phyloP scores from a whole-genome alignment of 2,888 invertebrate genomes.

The Catocala sponsa region DNA sequence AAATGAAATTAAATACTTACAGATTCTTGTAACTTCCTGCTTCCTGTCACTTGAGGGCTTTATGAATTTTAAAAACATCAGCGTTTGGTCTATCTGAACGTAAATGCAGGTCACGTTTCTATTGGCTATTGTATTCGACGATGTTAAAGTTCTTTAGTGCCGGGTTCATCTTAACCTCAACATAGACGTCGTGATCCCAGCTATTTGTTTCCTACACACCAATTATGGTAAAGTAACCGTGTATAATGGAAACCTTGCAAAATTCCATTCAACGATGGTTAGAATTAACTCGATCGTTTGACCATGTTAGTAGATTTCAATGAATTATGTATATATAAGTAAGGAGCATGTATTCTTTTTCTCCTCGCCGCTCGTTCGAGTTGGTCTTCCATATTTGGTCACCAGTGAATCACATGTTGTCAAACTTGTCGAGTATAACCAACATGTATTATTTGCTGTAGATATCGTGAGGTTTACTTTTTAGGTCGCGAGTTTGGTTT shows the following conservation, averaged over 20 bases:
- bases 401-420: constrained; percentile 68
- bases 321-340: constrained; percentile 68
- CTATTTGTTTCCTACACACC: constrained; percentile 70
- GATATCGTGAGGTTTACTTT: constrained; percentile 30
- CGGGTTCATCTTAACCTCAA: constrained; percentile 30
- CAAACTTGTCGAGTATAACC: constrained; percentile 52
- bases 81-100: constrained; percentile 37
- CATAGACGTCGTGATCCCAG: constrained; percentile 41
- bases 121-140: constrained; percentile 39
- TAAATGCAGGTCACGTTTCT: constrained; percentile 56
- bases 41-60: constrained; percentile 55
- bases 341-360: constrained; percentile 64
- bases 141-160: constrained; percentile 29
- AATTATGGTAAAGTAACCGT: constrained; percentile 64
- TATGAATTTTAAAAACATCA: constrained; percentile 45
- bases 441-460: constrained; percentile 34
- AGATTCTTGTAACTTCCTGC: constrained; percentile 56
- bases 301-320: constrained; percentile 68
- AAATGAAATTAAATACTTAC: constrained; percentile 42
- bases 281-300: constrained; percentile 62
- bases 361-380: constrained; percentile 55
- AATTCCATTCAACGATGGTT: constrained; percentile 65
- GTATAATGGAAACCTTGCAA: constrained; percentile 60
- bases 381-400: constrained; percentile 67
- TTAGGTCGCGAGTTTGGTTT: constrained; percentile 21